Percentiles rank a stretch among this genome's conserved stretches.
Conservation (phyloP, 2,888 invertebrate species). For the Meiosimyza decipiens region DNA sequence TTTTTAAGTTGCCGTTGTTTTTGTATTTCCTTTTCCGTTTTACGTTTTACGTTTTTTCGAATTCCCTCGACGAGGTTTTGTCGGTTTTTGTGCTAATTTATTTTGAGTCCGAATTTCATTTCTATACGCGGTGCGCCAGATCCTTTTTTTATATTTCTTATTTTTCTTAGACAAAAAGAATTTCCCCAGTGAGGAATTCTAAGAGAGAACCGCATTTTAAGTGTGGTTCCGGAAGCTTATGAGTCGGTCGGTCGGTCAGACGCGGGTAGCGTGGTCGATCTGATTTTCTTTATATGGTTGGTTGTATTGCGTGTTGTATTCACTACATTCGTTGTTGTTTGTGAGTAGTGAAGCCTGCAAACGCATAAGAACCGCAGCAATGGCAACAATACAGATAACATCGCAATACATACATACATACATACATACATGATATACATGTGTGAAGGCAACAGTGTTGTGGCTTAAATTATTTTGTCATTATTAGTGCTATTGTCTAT, state of each 20-base stretch:
- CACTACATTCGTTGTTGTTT: too few relatives aligned
- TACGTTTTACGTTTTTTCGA: constrained; percentile 8
- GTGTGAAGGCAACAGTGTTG: too few relatives aligned
- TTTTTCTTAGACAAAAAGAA: constrained; percentile 45
- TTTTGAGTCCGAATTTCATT: background rate
- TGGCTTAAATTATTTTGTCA: too few relatives aligned
- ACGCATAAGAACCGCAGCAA: too few relatives aligned
- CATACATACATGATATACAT: too few relatives aligned
- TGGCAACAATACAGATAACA: too few relatives aligned
- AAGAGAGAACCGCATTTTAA: constrained; percentile 38
- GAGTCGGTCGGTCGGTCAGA: background rate
- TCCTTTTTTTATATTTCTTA: constrained; percentile 45
- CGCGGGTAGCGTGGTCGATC: too few relatives aligned
- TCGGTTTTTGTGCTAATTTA: constrained; percentile 22
- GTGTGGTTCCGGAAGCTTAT: constrained; percentile 24
- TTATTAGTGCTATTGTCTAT: too few relatives aligned
- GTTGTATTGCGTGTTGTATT: too few relatives aligned
- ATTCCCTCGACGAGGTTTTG: constrained; percentile 17
- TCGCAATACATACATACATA: too few relatives aligned
- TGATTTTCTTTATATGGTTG: too few relatives aligned
- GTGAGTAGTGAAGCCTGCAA: too few relatives aligned
- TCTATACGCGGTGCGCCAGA: constrained; percentile 40
- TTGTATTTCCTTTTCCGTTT: background rate
- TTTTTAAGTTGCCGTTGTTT: background rate
- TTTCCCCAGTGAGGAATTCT: constrained; percentile 52